Base-by-base conservation (phyloP, 1,140 invertebrate species). In the Drosophila sp. region DNA sequence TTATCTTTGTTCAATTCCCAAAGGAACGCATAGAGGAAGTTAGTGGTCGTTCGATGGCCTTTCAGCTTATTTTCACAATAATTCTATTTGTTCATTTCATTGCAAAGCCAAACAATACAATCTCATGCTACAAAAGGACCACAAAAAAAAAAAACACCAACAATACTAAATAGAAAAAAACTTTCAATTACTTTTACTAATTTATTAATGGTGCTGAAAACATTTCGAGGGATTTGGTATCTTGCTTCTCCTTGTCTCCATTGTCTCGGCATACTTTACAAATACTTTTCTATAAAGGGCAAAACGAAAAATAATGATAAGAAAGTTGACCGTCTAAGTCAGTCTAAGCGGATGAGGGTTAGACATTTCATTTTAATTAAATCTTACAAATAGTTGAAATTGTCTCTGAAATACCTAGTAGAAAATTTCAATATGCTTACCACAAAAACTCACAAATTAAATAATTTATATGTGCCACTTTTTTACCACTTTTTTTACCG, bases 101-200 rank as follows among this genome's bases (percentile, higher is more conserved):
- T 50, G 44, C 7, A 50, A 27, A 27, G 23, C 44, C 44, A 10
- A 50, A 50, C 44, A 50, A 50, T 50, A 50, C 23, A 50, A n/a
- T 61, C 38, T 40, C 60, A 41, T 40, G 33, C 27, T 8, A 35
- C 27, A 11, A 17, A 29, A 44, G 60, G 40, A 61, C 60, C 33
- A 44, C 38, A 63, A 50, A 27, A 50, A 50, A 25, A 50, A 38
- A 38, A 38, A 38, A 11, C 33, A 35, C 35, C 35, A 11, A 11
- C 35, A 38, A 38, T 38, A 38, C 35, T 11, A 38, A 38, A 17
- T 17, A 7, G 1, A 10, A 38, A 38, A 38, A 65, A 56, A 23
- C 56, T 65, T 65, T 65, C 63, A 65, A 65, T 54, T 65, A 55
- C 47, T 65, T 65, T 41, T 56, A 55, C 44, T 65, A 65, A 65